These are phyloP conservation scores for Nezara viridula DNA, from an alignment of 2,888 invertebrate species.

Conservation along the genomic window DNA sequence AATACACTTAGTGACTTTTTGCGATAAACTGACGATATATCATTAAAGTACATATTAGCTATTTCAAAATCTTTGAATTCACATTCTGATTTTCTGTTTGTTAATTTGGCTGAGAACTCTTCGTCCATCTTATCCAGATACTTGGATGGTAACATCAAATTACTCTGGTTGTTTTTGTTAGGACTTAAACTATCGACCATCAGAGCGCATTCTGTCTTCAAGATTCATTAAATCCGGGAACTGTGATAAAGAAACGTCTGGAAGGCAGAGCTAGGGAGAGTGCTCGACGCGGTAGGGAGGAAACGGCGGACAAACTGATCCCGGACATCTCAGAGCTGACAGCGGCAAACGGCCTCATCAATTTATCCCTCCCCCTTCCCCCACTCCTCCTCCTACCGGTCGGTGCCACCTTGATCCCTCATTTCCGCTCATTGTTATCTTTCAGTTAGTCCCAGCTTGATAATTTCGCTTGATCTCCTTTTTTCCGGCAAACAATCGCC, in stretches of 20 bases:
- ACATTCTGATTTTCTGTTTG: no score
- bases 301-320: background rate
- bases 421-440: constrained; percentile 34
- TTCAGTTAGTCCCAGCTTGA: background rate
- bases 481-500: background rate
- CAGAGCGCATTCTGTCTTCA: background rate
- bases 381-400: background rate
- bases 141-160: background rate
- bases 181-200: background rate
- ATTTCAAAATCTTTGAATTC: no score
- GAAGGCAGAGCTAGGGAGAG: background rate
- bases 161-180: background rate
- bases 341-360: background rate
- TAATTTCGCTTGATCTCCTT: background rate
- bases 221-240: constrained; percentile 31
- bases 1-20: no score
- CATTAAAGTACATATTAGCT: no score
- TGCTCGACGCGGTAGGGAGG: background rate
- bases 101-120: no score
- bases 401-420: constrained; percentile 3
- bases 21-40: no score
- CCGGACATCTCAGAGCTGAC: background rate
- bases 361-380: background rate
- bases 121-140: background rate
- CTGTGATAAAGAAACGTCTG: background rate